Evolutionary conservation across 2,797 vertebrate species (phyloP).

Genomic region (Clarias laeviceps): DNA sequence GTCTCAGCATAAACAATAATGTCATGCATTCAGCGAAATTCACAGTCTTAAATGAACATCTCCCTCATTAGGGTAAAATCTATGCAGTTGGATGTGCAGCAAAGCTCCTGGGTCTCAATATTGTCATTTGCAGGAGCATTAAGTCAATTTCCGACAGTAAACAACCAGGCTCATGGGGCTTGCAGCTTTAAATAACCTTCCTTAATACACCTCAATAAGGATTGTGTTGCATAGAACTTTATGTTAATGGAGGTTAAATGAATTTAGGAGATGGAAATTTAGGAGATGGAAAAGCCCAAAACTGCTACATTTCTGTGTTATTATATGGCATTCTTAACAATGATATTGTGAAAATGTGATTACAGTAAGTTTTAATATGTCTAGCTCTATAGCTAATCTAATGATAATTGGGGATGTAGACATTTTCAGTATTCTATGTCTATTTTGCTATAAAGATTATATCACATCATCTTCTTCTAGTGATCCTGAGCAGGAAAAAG

Average conservation of each 20-base stretch:
- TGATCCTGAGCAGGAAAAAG: neutral
- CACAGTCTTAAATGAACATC: neutral
- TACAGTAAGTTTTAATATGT: neutral
- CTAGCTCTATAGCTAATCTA: neutral
- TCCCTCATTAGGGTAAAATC: neutral
- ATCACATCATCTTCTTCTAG: neutral
- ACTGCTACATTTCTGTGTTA: neutral
- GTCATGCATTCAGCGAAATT: neutral
- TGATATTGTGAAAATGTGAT: neutral
- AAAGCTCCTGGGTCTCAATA: neutral
- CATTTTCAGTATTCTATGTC: neutral
- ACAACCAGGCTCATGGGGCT: neutral
- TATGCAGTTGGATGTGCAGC: neutral
- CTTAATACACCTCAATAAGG: neutral
- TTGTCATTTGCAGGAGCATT: neutral
- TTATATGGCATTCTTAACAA: neutral
- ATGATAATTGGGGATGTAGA: neutral
- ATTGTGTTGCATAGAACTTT: neutral
- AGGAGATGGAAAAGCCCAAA: neutral
- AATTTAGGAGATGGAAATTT: neutral
- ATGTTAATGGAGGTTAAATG: neutral
- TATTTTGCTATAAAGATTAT: neutral
- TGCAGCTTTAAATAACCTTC: neutral
- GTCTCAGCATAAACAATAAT: neutral
- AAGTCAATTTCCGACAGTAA: neutral